phyloP scores from a whole-genome alignment of 1,140 invertebrate genomes.

The Scaptomyza montana region DNA sequence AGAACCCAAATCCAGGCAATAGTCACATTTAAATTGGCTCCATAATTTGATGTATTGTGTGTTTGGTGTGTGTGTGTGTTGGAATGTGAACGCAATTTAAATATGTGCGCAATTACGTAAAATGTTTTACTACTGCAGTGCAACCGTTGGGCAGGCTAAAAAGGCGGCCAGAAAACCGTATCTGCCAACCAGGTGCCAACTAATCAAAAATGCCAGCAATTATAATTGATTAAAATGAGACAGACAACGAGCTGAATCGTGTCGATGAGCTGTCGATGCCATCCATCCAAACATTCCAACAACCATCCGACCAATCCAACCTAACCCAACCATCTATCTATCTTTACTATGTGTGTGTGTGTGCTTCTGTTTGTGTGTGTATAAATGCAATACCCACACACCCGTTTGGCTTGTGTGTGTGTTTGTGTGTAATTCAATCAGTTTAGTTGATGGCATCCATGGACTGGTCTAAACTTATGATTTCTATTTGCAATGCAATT shows the following conservation, averaged over 20 bases:
- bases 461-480: constrained; percentile 11
- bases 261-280: neutral
- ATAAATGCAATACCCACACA: neutral
- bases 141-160: constrained; percentile 3
- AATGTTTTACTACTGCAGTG: constrained; percentile 59
- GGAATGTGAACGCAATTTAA: constrained; percentile 73
- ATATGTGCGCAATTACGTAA: constrained; percentile 80
- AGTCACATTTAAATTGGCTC: constrained; percentile 69
- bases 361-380: too few species aligned
- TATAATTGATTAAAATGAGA: constrained; percentile 78
- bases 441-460: constrained; percentile 24
- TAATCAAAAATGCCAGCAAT: constrained; percentile 78
- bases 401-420: neutral
- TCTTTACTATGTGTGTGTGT: too few species aligned
- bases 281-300: neutral
- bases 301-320: neutral
- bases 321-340: constrained; percentile 3
- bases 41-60: constrained; percentile 74
- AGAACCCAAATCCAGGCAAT: constrained; percentile 12
- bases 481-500: constrained; percentile 19
- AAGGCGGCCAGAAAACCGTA: constrained; percentile 28
- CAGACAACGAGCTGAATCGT: constrained; percentile 32
- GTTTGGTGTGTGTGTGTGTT: constrained; percentile 27
- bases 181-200: constrained; percentile 63
- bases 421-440: constrained; percentile 25